Evolutionary conservation across 1,140 invertebrate genomes (phyloP), one percentile per base, ranked within the genome.

Genomic region (Cheumatopsyche charites): DNA sequence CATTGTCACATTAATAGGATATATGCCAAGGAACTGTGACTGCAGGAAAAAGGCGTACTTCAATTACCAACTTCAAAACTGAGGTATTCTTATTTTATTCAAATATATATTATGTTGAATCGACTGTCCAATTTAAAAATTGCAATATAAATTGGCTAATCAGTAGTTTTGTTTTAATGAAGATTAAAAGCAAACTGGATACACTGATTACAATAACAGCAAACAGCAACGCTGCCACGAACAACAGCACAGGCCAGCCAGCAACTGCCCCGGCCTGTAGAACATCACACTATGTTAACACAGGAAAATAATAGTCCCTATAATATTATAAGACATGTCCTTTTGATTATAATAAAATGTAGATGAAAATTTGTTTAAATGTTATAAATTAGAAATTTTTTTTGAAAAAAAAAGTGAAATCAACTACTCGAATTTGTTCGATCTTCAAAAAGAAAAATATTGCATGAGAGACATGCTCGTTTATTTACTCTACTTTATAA

Each of bases 261-360:
- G 58, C 55, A 62, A 61, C 52, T 62, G 55, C 68, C 52, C 55
- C 68, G 52, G 68, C 68, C 68, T 70, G 68, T 62, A 41, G 68
- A 62, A 62, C 52, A 61, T 62, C 58, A 70, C 29, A 70, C 68
- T 23, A 17, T 17, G 68, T 70, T 70, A 70, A 62, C 52, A 70
- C n/a, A 25, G 61, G 55, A 19, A 19, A 43, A 70, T 19, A 29
- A 45, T 36, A 26, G 12, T 41, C 66, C 58, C 58, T 45, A 70
- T 6, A 21, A 61, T 42, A 23, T 23, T 17, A 43, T 11, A 6
- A 70, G 68, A 55, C 68, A 62, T 47, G 52, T 58, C 12, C 13
- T 21, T 55, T 55, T 15, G 21, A 25, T 58, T 58, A 58, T 17
- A 17, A 21, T 11, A 26, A 9, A 58, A 58, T 15, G 15, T 47